These are phyloP conservation scores for Cydia strobilella DNA, from an alignment of 1,140 invertebrate genomes.

Conservation along the genomic window DNA sequence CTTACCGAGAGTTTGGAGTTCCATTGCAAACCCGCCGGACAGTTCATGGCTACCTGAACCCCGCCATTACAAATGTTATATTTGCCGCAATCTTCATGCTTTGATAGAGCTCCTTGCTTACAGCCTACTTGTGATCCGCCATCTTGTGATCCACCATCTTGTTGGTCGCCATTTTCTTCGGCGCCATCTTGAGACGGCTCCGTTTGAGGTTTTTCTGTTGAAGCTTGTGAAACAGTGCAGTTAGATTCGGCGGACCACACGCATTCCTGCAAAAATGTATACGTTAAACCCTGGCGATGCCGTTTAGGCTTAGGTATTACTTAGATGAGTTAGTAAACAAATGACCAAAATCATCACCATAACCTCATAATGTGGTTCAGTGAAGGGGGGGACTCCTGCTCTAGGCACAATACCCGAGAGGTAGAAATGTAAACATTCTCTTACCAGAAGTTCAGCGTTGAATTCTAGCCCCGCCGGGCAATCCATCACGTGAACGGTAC, in stretches of 20 bases:
- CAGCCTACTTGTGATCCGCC: background rate
- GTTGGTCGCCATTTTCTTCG: background rate
- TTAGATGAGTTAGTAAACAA: no score
- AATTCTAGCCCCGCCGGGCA: background rate
- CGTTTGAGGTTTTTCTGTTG: background rate
- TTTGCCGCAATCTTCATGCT: background rate
- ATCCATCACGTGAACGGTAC: background rate
- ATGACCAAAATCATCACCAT: no score
- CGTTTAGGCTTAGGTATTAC: no score
- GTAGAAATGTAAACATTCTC: background rate
- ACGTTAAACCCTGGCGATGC: background rate
- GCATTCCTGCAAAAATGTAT: constrained; percentile 1
- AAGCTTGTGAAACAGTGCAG: background rate
- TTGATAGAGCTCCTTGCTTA: background rate
- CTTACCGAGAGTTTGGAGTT: constrained; percentile 18
- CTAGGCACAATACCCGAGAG: background rate
- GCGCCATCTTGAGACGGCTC: background rate
- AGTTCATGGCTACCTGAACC: background rate
- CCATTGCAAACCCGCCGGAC: constrained; percentile 2
- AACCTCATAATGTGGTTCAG: no score
- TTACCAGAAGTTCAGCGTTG: constrained; percentile 7
- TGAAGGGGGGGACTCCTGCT: background rate
- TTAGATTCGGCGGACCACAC: background rate
- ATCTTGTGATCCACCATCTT: background rate
- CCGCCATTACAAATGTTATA: constrained; percentile 4